Evolutionary conservation across 1,140 invertebrate species (phyloP), one percentile per base, ranked within the genome.

Genomic region (Chelonus insularis): DNA sequence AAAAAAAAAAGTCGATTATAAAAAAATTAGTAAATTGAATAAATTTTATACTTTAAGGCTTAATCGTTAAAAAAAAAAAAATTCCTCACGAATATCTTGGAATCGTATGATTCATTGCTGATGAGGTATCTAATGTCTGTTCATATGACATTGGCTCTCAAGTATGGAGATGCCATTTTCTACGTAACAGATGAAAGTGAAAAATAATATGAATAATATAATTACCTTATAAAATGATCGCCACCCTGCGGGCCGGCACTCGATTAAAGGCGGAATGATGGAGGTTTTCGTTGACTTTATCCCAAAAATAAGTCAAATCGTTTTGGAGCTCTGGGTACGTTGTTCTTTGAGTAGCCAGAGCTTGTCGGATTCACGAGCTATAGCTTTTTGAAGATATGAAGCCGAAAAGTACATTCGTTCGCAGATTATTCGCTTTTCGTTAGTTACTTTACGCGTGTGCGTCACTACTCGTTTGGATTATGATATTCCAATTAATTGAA

Each of bases 221-320:
- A 20, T 62, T 65, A 82, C 80, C 79, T 80, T 80, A 75, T 78
- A 76, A 68, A 73, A 79, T 69, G 71, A 76, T 78, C 74, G 79
- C 80, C 80, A 81, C 80, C 79, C 79, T 80, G 70, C 78, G 79
- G 80, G 77, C 73, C 73, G 78, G 77, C 76, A 74, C 78, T 77
- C 75, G 76, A 74, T 81, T 80, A 76, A 76, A 75, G 80, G 73
- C 79, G 79, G 79, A 82, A 82, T 82, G 80, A 71, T 80, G 80
- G 71, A 79, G 74, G 80, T 73, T 81, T 82, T 77, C 73, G 72
- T 70, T 73, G 70, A 81, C 79, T 72, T 72, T 68, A 76, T 79
- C 77, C 68, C 77, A 80, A 80, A 82, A 82, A 81, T 80, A 72
- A 81, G 79, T 80, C 79, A 81, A 70, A 78, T 70, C 64, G 64